Evolutionary conservation across 2,797 vertebrate genomes (phyloP).

Genomic region (Sparus aurata): DNA sequence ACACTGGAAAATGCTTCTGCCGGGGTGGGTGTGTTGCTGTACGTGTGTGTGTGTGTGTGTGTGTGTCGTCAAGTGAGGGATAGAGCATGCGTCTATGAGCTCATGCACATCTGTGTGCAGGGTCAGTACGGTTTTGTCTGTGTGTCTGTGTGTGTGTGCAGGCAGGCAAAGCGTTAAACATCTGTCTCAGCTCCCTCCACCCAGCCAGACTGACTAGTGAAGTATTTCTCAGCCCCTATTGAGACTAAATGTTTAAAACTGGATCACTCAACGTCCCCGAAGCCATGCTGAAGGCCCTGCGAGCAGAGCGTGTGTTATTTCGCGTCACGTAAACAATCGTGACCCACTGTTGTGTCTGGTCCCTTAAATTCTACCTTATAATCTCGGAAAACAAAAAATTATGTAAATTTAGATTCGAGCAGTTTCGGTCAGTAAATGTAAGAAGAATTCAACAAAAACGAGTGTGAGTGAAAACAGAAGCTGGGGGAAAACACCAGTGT

Average conservation of each 20-base stretch:
- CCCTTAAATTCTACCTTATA: not conserved
- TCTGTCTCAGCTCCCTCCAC: constrained; percentile 74
- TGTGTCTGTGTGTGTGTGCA: constrained; percentile 14
- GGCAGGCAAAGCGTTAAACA: constrained; percentile 71
- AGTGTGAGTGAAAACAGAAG: constrained; percentile 27
- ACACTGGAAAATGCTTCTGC: constrained; percentile 63
- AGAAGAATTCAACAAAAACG: constrained; percentile 19
- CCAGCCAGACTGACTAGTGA: constrained; percentile 32
- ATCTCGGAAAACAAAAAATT: constrained; percentile 1
- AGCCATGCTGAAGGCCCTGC: constrained; percentile 11
- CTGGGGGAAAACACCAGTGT: constrained; percentile 15
- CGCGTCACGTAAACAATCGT: not conserved
- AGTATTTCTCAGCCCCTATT: constrained; percentile 34
- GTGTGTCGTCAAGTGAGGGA: constrained; percentile 19
- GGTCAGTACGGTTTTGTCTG: not conserved
- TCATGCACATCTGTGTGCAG: constrained; percentile 46
- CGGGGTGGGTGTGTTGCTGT: constrained; percentile 25
- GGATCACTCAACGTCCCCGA: constrained; percentile 11
- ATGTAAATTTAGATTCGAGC: constrained; percentile 32
- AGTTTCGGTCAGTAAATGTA: constrained; percentile 11
- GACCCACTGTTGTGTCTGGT: constrained; percentile 1
- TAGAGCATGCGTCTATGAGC: constrained; percentile 25
- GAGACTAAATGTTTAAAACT: constrained; percentile 42
- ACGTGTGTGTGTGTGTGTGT: constrained; percentile 28
- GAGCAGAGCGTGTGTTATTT: constrained; percentile 11